Conservation (phyloP, 2,113 vertebrate genomes). For the Tragelaphus strepsiceros region DNA sequence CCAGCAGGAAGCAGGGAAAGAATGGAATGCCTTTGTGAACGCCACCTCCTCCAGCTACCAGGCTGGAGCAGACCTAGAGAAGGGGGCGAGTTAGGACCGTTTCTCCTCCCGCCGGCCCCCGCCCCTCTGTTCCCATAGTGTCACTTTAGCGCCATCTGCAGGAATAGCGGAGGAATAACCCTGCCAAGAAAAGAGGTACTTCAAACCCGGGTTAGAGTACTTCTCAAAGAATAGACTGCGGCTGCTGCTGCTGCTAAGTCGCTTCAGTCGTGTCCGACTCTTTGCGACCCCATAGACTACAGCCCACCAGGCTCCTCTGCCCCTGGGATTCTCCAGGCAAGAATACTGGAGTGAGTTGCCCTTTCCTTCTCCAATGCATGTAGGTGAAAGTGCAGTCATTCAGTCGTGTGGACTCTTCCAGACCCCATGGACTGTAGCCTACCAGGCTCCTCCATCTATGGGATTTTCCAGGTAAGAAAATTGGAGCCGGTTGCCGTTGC, state of each 20-base stretch:
- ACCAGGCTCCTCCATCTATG: background rate
- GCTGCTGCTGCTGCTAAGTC: background rate
- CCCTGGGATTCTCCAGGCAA: background rate
- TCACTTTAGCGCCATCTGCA: conserved; percentile 26
- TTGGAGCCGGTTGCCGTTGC: background rate
- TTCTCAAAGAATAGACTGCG: background rate
- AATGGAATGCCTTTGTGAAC: background rate
- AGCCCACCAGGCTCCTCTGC: background rate
- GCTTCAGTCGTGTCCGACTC: background rate
- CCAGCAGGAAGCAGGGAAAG: conserved; percentile 8
- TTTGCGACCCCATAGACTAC: background rate
- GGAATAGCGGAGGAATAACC: background rate
- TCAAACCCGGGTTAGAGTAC: background rate
- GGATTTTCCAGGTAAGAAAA: background rate
- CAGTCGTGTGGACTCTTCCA: background rate
- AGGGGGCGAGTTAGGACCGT: background rate
- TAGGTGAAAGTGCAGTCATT: background rate
- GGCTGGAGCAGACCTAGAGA: background rate
- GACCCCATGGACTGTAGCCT: background rate
- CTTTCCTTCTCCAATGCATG: background rate
- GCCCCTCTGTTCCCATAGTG: fast-evolving
- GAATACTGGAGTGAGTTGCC: background rate
- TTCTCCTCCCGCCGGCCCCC: background rate
- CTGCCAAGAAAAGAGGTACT: background rate
- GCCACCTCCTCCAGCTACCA: background rate